Conservation (phyloP, 2,113 vertebrate genomes). For the Lichenostomus cassidix region DNA sequence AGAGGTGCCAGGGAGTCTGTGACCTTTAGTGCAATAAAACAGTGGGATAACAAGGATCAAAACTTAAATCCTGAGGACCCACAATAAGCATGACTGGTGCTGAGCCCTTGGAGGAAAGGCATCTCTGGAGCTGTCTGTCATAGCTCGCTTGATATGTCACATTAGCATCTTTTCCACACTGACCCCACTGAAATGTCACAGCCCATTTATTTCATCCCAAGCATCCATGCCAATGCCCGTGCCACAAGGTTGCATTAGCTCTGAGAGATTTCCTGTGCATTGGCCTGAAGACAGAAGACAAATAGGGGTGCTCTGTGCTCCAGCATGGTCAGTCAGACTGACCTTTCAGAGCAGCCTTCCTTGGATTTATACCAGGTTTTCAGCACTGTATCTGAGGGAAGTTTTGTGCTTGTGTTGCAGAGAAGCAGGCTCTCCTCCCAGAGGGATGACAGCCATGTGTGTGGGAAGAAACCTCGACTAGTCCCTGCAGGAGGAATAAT, state of each 20-base stretch:
- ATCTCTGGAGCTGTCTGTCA: neutral
- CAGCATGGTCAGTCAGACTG: neutral
- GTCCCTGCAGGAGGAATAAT: neutral
- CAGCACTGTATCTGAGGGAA: neutral
- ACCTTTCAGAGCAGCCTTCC: neutral
- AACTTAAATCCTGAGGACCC: conserved; percentile 7
- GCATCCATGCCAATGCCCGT: neutral
- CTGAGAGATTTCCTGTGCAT: neutral
- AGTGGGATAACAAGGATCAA: conserved; percentile 37
- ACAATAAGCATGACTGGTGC: neutral
- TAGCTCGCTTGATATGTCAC: neutral
- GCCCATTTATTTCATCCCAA: neutral
- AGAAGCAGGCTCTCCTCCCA: neutral
- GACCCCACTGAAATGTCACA: conserved; percentile 45
- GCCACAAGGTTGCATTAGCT: neutral
- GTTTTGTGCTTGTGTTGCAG: neutral
- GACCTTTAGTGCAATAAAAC: conserved; percentile 54
- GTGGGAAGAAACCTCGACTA: neutral
- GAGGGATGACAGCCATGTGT: neutral
- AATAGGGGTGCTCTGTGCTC: neutral
- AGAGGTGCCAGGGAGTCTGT: neutral
- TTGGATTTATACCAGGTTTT: neutral
- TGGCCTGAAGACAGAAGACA: neutral
- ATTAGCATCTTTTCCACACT: neutral
- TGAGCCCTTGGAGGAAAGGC: neutral